Percentiles rank a stretch among this genome's conserved stretches.
phyloP scores from a whole-genome alignment of 2,113 vertebrate species.

The Macheiramphus alcinus region DNA sequence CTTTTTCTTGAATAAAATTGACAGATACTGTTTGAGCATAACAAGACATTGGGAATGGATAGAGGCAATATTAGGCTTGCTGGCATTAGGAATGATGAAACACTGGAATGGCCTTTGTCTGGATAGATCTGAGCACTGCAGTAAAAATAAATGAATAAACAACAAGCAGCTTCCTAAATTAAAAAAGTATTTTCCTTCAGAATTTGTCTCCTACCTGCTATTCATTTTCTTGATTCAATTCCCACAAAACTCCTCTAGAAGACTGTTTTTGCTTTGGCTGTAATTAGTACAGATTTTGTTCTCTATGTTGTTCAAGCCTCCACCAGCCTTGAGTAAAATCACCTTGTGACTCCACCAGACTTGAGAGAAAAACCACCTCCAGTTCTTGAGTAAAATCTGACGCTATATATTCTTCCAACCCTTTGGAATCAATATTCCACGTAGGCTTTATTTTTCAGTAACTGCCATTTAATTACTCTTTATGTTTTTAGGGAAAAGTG shows the following conservation, averaged over 20 bases:
- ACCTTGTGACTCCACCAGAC: background rate
- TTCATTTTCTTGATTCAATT: background rate
- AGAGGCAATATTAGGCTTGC: background rate
- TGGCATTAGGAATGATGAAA: background rate
- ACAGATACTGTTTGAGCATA: background rate
- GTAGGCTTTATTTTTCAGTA: background rate
- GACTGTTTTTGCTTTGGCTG: background rate
- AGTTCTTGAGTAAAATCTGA: background rate
- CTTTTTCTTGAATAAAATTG: slow-evolving; percentile 1
- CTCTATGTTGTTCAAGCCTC: background rate
- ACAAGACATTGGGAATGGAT: background rate
- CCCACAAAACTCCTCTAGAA: rapidly evolving
- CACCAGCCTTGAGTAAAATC: background rate
- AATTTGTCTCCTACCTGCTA: background rate
- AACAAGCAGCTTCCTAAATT: background rate
- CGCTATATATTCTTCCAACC: background rate
- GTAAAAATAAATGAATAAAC: background rate
- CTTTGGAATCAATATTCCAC: background rate
- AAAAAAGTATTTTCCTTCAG: background rate
- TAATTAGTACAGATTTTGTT: background rate
- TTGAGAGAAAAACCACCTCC: background rate
- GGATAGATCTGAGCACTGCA: background rate
- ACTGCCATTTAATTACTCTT: background rate
- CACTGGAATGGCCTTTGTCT: background rate
- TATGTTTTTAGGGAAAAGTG: background rate